Base-by-base conservation (phyloP, 2,797 vertebrate species). In the Neopelma chrysocephalum region DNA sequence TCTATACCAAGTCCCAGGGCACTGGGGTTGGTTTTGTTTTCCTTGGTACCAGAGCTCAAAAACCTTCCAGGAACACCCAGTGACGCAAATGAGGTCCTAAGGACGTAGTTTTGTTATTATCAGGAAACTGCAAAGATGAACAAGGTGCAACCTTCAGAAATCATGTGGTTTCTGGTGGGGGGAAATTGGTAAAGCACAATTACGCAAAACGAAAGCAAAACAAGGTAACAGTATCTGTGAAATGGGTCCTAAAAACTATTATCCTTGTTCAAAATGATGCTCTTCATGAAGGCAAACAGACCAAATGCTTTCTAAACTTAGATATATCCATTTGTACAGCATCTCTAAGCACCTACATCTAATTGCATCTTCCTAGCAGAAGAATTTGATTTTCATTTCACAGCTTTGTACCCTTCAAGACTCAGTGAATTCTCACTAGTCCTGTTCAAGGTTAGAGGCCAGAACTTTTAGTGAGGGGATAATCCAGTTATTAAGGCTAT, bases 401-500 rank as follows among this genome's bases (percentile, higher is more conserved):
- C n/a, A 90, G 32, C 43, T 90, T 91, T 70, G 21, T 11, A 53
- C 11, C 38, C 22, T 66, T 91, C 31, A 48, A 73, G 32, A 50
- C 56, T 38, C 29, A 7, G 56, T 1, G 6, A 92, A 84, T 73
- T 88, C 77, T 84, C 79, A 42, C 36, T 47, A 66, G 62, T 58
- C 27, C 57, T 69, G n/a, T 12, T 68, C 73, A 84, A 84, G 76
- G 61, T 77, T 88, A 93, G 69, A 82, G 47, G 45, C 9, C 82
- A 94, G 54, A 88, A 92, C 54, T 91, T 87, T 23, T 29, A 83
- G 58, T 26, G 40, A 89, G 38, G 32, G 45, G 34, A 82, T 78
- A 82, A 94, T 89, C 68, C 53, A 71, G 65, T 86, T 91, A 93
- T 66, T 89, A 95, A 91, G 80, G 73, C 36, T 94, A 83, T 94